Percentiles rank a stretch among this genome's conserved stretches.
Evolutionary conservation across 2,888 invertebrate species (phyloP).

Genomic region (Xylota segnis): DNA sequence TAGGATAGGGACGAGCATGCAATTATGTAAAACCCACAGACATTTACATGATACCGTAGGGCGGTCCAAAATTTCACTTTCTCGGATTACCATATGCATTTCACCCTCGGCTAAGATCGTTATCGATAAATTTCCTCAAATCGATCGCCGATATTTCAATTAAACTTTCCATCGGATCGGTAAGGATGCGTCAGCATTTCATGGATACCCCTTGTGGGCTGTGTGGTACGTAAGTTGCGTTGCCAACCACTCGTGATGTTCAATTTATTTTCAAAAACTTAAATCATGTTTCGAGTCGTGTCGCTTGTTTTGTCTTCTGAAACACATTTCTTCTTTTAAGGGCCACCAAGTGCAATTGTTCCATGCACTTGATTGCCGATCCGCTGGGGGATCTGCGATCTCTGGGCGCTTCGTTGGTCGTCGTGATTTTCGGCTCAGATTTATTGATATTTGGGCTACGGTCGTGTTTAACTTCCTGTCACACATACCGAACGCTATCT

Average conservation of each 20-base stretch:
- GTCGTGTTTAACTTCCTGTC: constrained; percentile 76
- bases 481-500: constrained; percentile 66
- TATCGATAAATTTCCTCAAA: constrained; percentile 73
- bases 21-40: not conserved
- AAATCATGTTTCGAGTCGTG: constrained; percentile 59
- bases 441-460: constrained; percentile 68
- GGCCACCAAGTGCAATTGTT: constrained; percentile 15
- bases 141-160: constrained; percentile 76
- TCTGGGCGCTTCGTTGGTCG: constrained; percentile 1
- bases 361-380: constrained; percentile 66
- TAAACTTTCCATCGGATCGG: constrained; percentile 65
- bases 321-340: not conserved
- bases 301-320: constrained; percentile 20
- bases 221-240: not conserved
- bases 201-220: constrained; percentile 11
- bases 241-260: constrained; percentile 57
- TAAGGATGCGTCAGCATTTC: constrained; percentile 51
- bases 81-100: constrained; percentile 29
- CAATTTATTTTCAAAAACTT: constrained; percentile 69
- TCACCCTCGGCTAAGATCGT: constrained; percentile 53
- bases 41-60: not conserved
- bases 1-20: not conserved
- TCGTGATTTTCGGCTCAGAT: constrained; percentile 63
- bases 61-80: too few relatives aligned
- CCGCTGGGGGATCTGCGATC: not conserved